These are phyloP conservation scores for Drosophila vallismaia DNA, from an alignment of 2,888 invertebrate genomes.

Conservation along the genomic window DNA sequence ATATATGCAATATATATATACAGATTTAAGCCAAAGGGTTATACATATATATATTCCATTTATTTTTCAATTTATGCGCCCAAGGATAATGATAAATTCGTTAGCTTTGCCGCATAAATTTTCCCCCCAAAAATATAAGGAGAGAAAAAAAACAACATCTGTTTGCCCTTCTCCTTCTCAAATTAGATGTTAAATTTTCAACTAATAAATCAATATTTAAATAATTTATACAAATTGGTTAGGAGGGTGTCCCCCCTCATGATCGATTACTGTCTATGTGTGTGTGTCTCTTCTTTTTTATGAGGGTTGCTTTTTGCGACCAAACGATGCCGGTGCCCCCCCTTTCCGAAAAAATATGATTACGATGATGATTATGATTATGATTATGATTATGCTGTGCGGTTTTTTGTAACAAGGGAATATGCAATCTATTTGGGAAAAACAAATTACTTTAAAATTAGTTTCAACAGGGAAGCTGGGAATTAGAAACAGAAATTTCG, in stretches of 20 bases:
- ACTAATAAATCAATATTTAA: constrained; percentile 74
- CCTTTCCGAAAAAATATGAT: constrained; percentile 2
- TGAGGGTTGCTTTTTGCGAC: constrained; percentile 39
- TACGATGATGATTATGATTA: constrained; percentile 3
- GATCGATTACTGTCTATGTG: constrained; percentile 54
- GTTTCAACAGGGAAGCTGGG: constrained; percentile 22
- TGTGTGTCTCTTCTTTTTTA: constrained; percentile 17
- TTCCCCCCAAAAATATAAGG: background rate
- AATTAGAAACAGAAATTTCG: background rate
- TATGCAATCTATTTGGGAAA: constrained; percentile 17
- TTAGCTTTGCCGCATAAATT: constrained; percentile 51
- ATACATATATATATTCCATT: constrained; percentile 10
- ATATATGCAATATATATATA: background rate
- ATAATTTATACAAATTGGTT: constrained; percentile 68
- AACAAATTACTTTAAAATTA: constrained; percentile 37
- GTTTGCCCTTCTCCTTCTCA: constrained; percentile 32
- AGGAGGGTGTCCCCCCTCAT: constrained; percentile 29
- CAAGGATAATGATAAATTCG: constrained; percentile 50
- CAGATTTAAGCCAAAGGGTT: constrained; percentile 40
- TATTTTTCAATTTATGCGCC: constrained; percentile 62
- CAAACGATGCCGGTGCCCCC: background rate
- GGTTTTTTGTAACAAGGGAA: constrained; percentile 16
- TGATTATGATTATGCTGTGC: constrained; percentile 21
- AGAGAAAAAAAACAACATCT: background rate
- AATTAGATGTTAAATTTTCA: constrained; percentile 65